Evolutionary conservation across 2,113 vertebrate species (phyloP).

Genomic region (Syngnathus typhle): DNA sequence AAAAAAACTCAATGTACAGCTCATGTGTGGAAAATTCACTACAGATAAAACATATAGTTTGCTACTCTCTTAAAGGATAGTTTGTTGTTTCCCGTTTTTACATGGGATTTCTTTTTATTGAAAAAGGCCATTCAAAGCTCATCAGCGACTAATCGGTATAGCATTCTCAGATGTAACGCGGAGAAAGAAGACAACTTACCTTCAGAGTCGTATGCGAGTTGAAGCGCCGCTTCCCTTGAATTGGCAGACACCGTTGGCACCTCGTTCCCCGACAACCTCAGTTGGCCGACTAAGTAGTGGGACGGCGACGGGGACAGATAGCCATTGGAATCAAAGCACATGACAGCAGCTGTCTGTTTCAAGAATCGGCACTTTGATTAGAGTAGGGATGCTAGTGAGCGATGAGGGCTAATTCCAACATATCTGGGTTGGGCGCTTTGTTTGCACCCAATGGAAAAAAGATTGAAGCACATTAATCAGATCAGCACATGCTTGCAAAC

Average conservation of each 20-base stretch:
- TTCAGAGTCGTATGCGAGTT: constrained; percentile 34
- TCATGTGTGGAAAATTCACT: not conserved
- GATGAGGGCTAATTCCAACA: constrained; percentile 71
- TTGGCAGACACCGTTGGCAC: constrained; percentile 30
- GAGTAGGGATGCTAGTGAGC: constrained; percentile 59
- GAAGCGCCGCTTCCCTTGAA: constrained; percentile 29
- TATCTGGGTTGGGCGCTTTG: constrained; percentile 71
- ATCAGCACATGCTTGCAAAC: constrained; percentile 32
- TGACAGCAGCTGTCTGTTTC: constrained; percentile 79
- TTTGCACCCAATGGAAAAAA: constrained; percentile 58
- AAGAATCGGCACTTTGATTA: constrained; percentile 80
- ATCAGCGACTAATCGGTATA: constrained; percentile 3
- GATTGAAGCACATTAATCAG: constrained; percentile 40
- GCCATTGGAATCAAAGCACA: constrained; percentile 69
- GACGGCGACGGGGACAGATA: constrained; percentile 62
- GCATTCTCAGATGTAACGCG: constrained; percentile 29
- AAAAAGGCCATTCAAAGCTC: not conserved
- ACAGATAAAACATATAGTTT: not conserved
- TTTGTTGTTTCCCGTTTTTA: not conserved
- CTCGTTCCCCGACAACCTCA: constrained; percentile 52
- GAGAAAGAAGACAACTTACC: constrained; percentile 62
- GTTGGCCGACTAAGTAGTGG: constrained; percentile 57
- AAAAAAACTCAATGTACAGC: constrained; percentile 17
- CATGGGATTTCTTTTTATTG: not conserved
- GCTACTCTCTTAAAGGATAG: not conserved